phyloP scores from a whole-genome alignment of 1,140 invertebrate species.

The Papilio aristodemus region DNA sequence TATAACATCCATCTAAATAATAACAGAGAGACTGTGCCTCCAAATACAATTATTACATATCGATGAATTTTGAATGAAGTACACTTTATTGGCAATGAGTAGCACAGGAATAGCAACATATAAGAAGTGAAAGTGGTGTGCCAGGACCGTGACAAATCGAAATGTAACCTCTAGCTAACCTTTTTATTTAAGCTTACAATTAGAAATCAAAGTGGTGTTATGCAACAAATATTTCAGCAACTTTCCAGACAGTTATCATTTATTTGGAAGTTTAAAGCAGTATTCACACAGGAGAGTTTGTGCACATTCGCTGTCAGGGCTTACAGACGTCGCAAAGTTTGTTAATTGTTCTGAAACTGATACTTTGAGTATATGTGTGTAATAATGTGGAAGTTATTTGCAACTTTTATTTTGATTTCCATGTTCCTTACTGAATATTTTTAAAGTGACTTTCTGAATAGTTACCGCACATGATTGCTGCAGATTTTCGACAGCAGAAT shows the following conservation, averaged over 20 bases:
- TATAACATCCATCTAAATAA: neutral
- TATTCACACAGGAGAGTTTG: neutral
- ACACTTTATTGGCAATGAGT: no score
- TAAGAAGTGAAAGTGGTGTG: no score
- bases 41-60: no score
- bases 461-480: no score
- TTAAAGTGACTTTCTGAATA: no score
- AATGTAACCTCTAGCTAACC: no score
- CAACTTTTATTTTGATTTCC: neutral
- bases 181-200: no score
- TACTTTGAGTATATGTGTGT: neutral
- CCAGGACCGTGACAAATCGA: no score
- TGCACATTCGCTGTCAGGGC: neutral
- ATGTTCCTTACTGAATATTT: no score
- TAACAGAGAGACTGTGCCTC: neutral
- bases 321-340: neutral
- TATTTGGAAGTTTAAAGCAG: neutral
- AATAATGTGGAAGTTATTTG: neutral
- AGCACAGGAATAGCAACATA: no score
- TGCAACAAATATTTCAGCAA: neutral
- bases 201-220: neutral
- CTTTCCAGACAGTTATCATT: neutral
- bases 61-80: no score
- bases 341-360: conserved; percentile 3
- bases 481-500: no score